Percentiles rank a stretch among this genome's conserved stretches.
Evolutionary conservation across 2,113 vertebrate species (phyloP).

Genomic region (Ceuthmochares aereus): DNA sequence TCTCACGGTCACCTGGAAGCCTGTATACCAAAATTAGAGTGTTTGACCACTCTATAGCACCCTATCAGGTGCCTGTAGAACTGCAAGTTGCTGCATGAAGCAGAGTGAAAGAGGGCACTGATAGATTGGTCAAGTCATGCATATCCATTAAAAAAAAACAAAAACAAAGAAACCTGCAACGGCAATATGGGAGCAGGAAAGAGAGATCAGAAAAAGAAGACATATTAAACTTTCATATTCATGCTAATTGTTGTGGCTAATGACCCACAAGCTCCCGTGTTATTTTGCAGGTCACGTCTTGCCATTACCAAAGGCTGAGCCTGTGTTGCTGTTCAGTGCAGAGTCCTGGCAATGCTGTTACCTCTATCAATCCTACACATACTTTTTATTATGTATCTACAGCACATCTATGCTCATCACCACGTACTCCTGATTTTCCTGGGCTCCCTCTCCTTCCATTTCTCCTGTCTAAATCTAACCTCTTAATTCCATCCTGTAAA

Average conservation of each 20-base stretch:
- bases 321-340: not conserved
- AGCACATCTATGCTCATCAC: not conserved
- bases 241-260: not conserved
- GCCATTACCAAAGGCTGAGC: not conserved
- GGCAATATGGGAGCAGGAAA: not conserved
- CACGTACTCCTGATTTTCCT: not conserved
- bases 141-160: not conserved
- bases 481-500: not conserved
- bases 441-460: not conserved
- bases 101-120: not conserved
- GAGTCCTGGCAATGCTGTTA: not conserved
- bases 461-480: not conserved
- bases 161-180: not conserved
- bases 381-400: not conserved
- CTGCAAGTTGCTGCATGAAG: not conserved
- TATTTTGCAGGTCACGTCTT: not conserved
- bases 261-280: not conserved
- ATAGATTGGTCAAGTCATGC: not conserved
- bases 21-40: rapidly evolving
- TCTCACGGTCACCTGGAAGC: not conserved
- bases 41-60: not conserved
- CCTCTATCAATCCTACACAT: not conserved
- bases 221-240: not conserved
- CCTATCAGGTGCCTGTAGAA: rapidly evolving
- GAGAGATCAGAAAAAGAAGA: not conserved